Evolutionary conservation across 2,888 invertebrate genomes (phyloP), one percentile per base, ranked within the genome.

Genomic region (Ennomos quercinarius): DNA sequence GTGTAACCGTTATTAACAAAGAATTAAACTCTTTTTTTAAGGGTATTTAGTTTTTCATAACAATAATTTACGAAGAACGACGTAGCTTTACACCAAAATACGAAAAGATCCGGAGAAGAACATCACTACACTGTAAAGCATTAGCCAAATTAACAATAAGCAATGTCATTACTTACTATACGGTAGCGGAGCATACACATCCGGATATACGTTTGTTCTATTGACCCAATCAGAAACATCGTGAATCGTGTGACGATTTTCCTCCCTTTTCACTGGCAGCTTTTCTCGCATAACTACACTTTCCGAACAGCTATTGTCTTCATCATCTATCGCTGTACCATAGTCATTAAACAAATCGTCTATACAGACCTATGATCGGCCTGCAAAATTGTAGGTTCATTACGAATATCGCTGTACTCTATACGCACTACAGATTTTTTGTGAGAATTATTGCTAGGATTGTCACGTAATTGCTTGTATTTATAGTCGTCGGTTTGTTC

Each of bases 171-270:
- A 96, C 96, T 95, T 94, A 96, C 96, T 96, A 89, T 96, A 96
- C 60, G 96, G 95, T 71, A 94, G 93, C 69, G 96, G 96, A 66
- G 95, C 96, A 83, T 96, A 96, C 71, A 97, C 94, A 81, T 95
- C 93, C 63, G 96, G 95, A 86, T 95, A 94, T 80, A 94, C 93
- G 70, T 94, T 81, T 38, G 90, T 87, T 72, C 92, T 86, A 69
- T 91, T 91, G 55, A 76, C 84, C 91, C 91, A 91, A 60, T 89
- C 85, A 10, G 81, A 74, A 60, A 84, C 76, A 44, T 91, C 90
- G 61, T 89, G 87, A 46, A 89, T 63, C 13, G 89, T 87, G 67
- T 91, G 89, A 38, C 89, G 86, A 70, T 88, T 78, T 39, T 83
- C 76, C 41, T 80, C 76, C 47, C 67, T 71, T 66, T 74, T 79